Evolutionary conservation across 1,140 invertebrate genomes (phyloP).

Genomic region (Bombus superbus): DNA sequence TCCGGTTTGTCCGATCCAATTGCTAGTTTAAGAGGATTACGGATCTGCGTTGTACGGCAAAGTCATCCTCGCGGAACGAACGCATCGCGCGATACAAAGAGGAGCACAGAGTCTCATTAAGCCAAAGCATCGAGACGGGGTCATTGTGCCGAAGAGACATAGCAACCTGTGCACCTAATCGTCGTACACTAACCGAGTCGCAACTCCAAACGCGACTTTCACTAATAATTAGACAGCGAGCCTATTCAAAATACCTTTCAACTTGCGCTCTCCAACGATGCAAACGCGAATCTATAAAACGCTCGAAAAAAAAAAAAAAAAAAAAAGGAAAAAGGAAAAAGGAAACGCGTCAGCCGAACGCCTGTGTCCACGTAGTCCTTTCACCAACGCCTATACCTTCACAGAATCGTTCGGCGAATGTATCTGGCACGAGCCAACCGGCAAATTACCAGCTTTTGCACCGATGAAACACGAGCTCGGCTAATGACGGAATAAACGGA

Average conservation of each 20-base stretch:
- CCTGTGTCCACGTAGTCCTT: background rate
- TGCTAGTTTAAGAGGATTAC: constrained; percentile 18
- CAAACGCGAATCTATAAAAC: background rate
- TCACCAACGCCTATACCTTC: background rate
- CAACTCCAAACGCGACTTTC: constrained; percentile 31
- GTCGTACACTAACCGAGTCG: background rate
- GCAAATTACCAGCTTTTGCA: constrained; percentile 23
- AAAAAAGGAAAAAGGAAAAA: too few species aligned
- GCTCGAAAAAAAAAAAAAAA: too few species aligned
- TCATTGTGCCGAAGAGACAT: constrained; percentile 37
- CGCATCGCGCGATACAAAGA: background rate
- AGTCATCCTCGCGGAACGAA: constrained; percentile 9
- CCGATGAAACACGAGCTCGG: constrained; percentile 20
- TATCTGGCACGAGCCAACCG: constrained; percentile 12
- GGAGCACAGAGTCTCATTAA: constrained; percentile 65
- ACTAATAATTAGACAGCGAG: constrained; percentile 41
- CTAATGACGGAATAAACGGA: constrained; percentile 42
- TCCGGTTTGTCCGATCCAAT: background rate
- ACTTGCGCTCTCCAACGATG: background rate
- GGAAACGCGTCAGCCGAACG: too few species aligned
- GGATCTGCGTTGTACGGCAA: constrained; percentile 13
- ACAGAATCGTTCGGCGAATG: background rate
- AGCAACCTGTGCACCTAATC: constrained; percentile 21
- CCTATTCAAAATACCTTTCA: constrained; percentile 3
- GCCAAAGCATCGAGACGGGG: constrained; percentile 52